Evolutionary conservation across 2,888 invertebrate genomes (phyloP).

Genomic region (Andrena bucephala): DNA sequence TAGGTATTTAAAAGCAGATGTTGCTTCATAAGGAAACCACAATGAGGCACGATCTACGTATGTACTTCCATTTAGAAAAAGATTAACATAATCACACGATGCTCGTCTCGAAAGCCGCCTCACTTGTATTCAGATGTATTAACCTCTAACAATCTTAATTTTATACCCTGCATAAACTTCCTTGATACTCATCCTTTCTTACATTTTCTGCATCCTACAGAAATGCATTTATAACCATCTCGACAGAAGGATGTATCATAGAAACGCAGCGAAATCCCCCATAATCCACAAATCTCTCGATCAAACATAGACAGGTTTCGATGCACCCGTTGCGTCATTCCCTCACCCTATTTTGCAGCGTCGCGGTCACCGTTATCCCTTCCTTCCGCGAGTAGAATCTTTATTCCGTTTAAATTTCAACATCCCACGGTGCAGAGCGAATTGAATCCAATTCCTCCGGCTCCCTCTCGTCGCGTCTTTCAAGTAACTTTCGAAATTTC

Average conservation of each 20-base stretch:
- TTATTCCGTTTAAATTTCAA: background rate
- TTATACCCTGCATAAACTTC: background rate
- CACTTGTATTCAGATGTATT: no score
- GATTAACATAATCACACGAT: no score
- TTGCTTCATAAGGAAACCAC: no score
- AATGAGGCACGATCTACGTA: no score
- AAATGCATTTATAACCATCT: background rate
- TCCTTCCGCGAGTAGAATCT: background rate
- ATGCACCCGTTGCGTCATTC: background rate
- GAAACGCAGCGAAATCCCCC: background rate
- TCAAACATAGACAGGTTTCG: background rate
- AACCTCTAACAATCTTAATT: no score
- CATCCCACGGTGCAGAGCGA: background rate
- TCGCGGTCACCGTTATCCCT: background rate
- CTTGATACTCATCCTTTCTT: background rate
- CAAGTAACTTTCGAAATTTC: constrained; percentile 43
- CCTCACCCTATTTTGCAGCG: background rate
- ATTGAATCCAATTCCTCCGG: background rate
- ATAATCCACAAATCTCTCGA: background rate
- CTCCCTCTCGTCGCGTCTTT: background rate
- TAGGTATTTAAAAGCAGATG: no score
- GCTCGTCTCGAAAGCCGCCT: no score
- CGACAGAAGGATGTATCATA: background rate
- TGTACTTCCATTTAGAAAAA: no score
- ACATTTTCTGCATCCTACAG: background rate